These are phyloP conservation scores for Diarsia rubi DNA, from an alignment of 2,888 invertebrate genomes.

Conservation along the genomic window DNA sequence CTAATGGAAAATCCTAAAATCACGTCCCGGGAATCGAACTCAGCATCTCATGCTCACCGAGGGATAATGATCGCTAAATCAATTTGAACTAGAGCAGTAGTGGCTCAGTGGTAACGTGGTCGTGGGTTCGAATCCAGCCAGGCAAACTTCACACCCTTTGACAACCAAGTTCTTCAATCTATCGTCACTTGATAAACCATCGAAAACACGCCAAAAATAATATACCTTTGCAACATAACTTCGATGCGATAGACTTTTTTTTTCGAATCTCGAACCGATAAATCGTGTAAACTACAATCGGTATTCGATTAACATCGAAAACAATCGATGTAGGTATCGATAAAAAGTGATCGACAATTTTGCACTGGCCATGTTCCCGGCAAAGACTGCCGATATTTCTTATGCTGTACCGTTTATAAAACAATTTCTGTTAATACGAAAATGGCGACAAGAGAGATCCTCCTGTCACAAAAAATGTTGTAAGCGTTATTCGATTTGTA, in stretches of 20 bases:
- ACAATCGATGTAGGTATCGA: conserved; percentile 71
- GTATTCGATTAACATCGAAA: conserved; percentile 73
- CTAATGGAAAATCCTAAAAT: too few species aligned
- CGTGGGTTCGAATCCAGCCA: too few species aligned
- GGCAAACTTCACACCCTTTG: neutral
- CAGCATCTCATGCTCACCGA: too few species aligned
- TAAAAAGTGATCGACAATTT: conserved; percentile 75
- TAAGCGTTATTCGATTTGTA: conserved; percentile 55
- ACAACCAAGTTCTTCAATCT: neutral
- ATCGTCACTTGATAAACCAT: neutral
- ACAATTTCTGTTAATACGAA: conserved; percentile 73
- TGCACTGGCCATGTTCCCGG: conserved; percentile 60
- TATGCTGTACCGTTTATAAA: conserved; percentile 69
- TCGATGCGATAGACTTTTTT: conserved; percentile 39
- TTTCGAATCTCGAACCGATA: conserved; percentile 59
- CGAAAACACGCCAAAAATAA: conserved; percentile 20
- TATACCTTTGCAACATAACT: conserved; percentile 54
- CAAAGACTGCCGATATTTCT: conserved; percentile 72
- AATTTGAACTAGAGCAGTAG: too few species aligned
- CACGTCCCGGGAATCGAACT: too few species aligned
- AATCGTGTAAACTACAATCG: conserved; percentile 64
- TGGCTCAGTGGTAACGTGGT: too few species aligned
- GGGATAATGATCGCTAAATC: too few species aligned
- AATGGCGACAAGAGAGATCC: conserved; percentile 66
- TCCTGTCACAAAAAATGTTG: conserved; percentile 65